Base-by-base conservation (phyloP, 37 sponge, comb jelly and placozoan genomes). In the Beroe forskalii region DNA sequence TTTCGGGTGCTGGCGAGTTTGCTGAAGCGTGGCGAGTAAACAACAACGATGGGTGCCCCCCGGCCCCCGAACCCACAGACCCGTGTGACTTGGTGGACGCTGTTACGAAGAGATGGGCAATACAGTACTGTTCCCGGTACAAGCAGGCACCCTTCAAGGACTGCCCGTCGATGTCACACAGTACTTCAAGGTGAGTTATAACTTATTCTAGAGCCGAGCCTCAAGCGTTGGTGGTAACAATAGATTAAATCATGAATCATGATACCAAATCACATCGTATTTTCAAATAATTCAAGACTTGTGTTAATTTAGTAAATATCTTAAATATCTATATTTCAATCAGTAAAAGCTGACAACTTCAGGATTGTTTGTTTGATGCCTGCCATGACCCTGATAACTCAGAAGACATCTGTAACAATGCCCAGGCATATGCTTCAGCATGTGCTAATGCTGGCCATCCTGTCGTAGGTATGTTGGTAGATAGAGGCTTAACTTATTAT, bases 161-260 rank as follows among this genome's bases (percentile, higher is more conserved):
- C 40, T 72, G 75, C 31, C 75, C 75, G 20, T 72, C 31, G 75
- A 72, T 72, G 75, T 72, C 38, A 72, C 75, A 8, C 39, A 72
- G 75, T 72, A 72, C 40, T 72, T 72, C 75, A 72, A 72, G 75
- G 75, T 72, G 1, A 32, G 75, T 8, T 55, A 55, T 55, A 20
- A 55, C 9, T 20, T 55, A 17, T 55, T 55, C 17, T 55, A 55
- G 17, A 55, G 9, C 17, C 17, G 60, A 55, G 17, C 17, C 60
- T n/a, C n/a, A 9, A 55, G 9, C 60, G 60, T 55, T 55, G 9
- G 17, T 55, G 17, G 9, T 55, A 55, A 55, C 9, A 55, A 9
- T 17, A 55, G 60, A 20, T 55, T 55, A 55, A 20, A 55, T 9
- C 17, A n/a, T n/a, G n/a, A n/a, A n/a, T n/a, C n/a, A n/a, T n/a